A percentile compares a stretch with the other conserved stretches of the same genome.
These are phyloP conservation scores for Drosophila rufa DNA, from an alignment of 1,140 invertebrate genomes.

Conservation along the genomic window DNA sequence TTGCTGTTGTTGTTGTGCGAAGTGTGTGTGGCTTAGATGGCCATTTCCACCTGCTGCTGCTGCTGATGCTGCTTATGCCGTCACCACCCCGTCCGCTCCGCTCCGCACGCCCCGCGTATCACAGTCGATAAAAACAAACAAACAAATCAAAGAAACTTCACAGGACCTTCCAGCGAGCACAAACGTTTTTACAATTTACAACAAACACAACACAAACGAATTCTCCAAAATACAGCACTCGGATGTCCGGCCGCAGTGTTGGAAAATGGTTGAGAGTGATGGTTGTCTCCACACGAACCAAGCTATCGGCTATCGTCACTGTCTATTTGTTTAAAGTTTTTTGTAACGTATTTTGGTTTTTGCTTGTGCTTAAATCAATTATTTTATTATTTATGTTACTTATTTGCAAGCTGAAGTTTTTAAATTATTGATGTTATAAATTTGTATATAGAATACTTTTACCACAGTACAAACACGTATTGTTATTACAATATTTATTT, in stretches of 20 bases:
- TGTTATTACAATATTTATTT: too few relatives aligned
- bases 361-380: too few relatives aligned
- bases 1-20: not conserved
- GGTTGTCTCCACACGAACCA: not conserved
- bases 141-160: slow-evolving; percentile 18
- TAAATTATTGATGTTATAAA: too few relatives aligned
- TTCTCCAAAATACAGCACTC: not conserved
- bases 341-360: too few relatives aligned
- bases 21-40: slow-evolving; percentile 7
- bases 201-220: slow-evolving; percentile 17
- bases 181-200: slow-evolving; percentile 23
- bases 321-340: too few relatives aligned
- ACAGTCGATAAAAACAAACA: slow-evolving; percentile 9
- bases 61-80: not conserved
- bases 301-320: not conserved
- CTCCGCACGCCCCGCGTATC: slow-evolving; percentile 3
- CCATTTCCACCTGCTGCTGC: slow-evolving; percentile 20
- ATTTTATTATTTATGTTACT: too few relatives aligned
- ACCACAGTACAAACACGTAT: too few relatives aligned
- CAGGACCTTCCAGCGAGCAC: slow-evolving; percentile 3
- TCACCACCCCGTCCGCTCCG: not conserved
- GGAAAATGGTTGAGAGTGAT: not conserved
- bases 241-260: slow-evolving; percentile 1
- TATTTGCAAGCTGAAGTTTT: too few relatives aligned
- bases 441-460: too few relatives aligned